Percentiles rank a stretch among this genome's conserved stretches.
phyloP scores from a whole-genome alignment of 2,113 vertebrate genomes.

The Vidua macroura region DNA sequence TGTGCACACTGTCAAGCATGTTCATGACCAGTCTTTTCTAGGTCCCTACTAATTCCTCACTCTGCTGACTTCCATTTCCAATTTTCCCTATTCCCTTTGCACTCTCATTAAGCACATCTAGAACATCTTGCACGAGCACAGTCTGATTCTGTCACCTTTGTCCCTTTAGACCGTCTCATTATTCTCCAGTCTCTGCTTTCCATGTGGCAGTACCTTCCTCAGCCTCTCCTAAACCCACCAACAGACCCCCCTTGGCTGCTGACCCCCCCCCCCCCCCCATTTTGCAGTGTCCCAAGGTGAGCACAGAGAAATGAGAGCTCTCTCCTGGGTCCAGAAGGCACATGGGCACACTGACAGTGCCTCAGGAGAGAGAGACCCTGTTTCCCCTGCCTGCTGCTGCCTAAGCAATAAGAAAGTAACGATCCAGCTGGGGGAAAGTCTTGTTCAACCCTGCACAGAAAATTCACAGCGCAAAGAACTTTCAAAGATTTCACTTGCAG shows the following conservation, averaged over 20 bases:
- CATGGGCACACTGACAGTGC: background rate
- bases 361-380: background rate
- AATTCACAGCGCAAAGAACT: background rate
- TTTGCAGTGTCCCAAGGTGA: background rate
- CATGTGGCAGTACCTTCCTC: background rate
- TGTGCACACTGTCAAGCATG: background rate
- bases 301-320: background rate
- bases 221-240: background rate
- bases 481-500: background rate
- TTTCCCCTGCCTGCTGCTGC: background rate
- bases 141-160: background rate
- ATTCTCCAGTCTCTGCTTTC: background rate
- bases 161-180: background rate
- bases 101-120: background rate
- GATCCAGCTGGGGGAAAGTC: background rate
- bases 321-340: background rate
- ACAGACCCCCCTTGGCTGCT: background rate
- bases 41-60: background rate
- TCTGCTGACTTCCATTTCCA: background rate
- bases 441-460: background rate
- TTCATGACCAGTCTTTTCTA: background rate
- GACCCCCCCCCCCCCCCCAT: background rate
- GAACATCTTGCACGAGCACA: background rate
- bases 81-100: background rate
- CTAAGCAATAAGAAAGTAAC: background rate